Conservation (phyloP, 2,888 invertebrate species). For the Pseudococcus longispinus region DNA sequence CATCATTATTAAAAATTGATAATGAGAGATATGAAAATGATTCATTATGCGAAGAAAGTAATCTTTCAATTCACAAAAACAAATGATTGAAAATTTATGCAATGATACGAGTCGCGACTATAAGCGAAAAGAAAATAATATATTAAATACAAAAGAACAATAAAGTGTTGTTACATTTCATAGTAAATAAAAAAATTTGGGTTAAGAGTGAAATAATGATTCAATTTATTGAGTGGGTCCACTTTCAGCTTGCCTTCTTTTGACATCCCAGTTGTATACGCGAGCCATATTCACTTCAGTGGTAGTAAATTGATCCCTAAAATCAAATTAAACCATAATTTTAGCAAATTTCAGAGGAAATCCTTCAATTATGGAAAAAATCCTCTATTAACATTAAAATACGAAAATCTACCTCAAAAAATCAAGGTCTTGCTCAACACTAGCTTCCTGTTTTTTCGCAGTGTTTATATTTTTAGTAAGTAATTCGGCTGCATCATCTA, state of each 20-base stretch:
- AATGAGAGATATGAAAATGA: no score
- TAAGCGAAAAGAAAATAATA: neutral
- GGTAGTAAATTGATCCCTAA: slow-evolving; percentile 94
- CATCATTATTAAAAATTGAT: no score
- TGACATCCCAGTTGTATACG: slow-evolving; percentile 98
- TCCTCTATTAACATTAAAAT: no score
- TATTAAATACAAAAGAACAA: slow-evolving; percentile 1
- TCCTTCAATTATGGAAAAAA: no score
- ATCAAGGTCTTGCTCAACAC: slow-evolving; percentile 91
- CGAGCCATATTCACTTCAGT: slow-evolving; percentile 99
- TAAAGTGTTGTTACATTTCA: neutral
- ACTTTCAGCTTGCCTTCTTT: slow-evolving; percentile 65
- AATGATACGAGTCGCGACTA: neutral
- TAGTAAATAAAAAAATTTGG: neutral
- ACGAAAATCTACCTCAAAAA: slow-evolving; percentile 68
- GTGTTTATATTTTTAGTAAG: slow-evolving; percentile 82
- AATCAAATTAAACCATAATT: neutral
- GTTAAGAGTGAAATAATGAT: neutral
- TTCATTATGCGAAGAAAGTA: no score
- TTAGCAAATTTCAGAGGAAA: no score
- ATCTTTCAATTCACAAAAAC: no score
- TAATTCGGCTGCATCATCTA: slow-evolving; percentile 87
- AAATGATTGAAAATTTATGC: no score
- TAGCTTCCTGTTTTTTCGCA: slow-evolving; percentile 81
- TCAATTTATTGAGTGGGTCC: neutral